phyloP scores from a whole-genome alignment of 2,797 vertebrate genomes.

The Lepus townsendii region DNA sequence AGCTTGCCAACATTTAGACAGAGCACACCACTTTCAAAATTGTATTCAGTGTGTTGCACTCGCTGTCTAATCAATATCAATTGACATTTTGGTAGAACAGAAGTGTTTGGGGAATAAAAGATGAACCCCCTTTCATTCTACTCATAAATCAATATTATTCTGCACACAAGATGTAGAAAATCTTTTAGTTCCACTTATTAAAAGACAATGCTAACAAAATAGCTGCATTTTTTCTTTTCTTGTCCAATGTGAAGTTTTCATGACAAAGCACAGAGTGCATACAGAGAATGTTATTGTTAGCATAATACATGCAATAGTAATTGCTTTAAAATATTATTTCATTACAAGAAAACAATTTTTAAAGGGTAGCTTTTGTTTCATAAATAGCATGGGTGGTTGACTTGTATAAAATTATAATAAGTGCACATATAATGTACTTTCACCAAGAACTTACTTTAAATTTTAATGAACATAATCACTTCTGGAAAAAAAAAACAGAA shows the following conservation, averaged over 20 bases:
- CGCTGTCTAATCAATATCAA: constrained; percentile 75
- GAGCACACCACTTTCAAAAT: constrained; percentile 34
- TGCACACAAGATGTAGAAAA: constrained; percentile 65
- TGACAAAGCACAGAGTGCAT: neutral
- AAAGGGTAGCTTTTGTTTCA: neutral
- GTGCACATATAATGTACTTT: neutral
- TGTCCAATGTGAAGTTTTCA: neutral
- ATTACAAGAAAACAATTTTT: neutral
- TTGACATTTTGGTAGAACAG: constrained; percentile 77
- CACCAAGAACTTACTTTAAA: neutral
- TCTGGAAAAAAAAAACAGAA: neutral
- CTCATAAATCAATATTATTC: constrained; percentile 76
- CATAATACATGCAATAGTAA: neutral
- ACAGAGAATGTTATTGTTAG: neutral
- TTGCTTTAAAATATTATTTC: neutral
- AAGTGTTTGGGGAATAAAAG: constrained; percentile 63
- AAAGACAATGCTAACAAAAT: constrained; percentile 46
- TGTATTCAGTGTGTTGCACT: neutral
- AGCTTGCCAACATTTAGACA: constrained; percentile 63
- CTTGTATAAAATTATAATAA: neutral
- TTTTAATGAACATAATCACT: neutral
- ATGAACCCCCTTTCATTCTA: constrained; percentile 62
- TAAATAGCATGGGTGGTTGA: neutral
- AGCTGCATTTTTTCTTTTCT: constrained; percentile 22
- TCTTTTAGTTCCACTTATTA: constrained; percentile 57